Evolutionary conservation across 2,797 vertebrate genomes (phyloP), one percentile per base, ranked within the genome.

Genomic region (Echeneis naucrates): DNA sequence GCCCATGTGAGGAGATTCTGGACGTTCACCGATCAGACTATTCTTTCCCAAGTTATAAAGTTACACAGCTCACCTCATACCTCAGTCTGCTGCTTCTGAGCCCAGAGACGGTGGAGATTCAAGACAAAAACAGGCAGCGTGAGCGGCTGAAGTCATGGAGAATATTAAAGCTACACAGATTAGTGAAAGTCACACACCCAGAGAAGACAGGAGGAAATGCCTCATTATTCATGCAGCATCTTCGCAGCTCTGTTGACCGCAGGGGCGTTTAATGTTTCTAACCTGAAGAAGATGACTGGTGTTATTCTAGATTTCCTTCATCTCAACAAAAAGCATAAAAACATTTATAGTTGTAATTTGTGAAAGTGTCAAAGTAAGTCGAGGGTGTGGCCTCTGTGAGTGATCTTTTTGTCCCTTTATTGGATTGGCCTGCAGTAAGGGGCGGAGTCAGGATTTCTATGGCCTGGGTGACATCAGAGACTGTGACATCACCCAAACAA

Each of bases 121-220:
- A 85, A 70, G 70, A 82, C 64, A 45, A 82, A 88, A 85, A 13
- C 83, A 88, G 79, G 61, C 54, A 80, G 6, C 26, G 5, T 17
- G 58, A 9, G 45, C 50, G 57, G 57, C 66, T 58, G 53, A n/a
- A 59, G 76, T 50, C 14, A 24, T 9, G 4, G 48, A 64, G 51
- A 48, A 70, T 32, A 40, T 75, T 55, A 65, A 61, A 0, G 48
- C 63, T 32, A 64, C 0, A 8, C 38, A n/a, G n/a, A n/a, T n/a
- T n/a, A n/a, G n/a, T 62, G 30, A 27, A 61, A 53, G 51, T 11
- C 35, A 37, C 47, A 38, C 33, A n/a, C n/a, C 50, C 27, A 33
- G 1, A 42, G 45, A 37, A 42, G 27, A 52, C 24, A 21, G 47
- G 19, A 10, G 3, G 2, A 45, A 3, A 45, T n/a, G 44, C 45